Conservation (phyloP, 2,797 vertebrate genomes). For the Argentina silus region DNA sequence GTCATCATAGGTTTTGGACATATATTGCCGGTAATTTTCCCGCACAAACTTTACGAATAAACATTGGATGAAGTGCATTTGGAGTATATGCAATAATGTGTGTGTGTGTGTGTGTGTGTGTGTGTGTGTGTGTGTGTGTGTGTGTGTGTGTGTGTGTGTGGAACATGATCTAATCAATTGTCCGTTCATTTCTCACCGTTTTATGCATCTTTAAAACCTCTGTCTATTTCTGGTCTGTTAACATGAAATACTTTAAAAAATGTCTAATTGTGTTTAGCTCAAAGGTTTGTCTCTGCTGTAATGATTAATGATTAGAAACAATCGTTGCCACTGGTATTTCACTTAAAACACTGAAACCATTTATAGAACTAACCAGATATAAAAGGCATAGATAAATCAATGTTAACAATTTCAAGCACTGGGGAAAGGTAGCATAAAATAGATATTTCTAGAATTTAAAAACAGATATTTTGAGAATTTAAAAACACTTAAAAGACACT, state of each 20-base stretch:
- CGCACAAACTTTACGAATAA: too few species aligned
- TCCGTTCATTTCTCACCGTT: too few species aligned
- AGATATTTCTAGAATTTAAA: background rate
- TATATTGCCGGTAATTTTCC: too few species aligned
- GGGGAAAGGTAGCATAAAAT: background rate
- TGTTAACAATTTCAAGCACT: background rate
- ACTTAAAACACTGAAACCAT: background rate
- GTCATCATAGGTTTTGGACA: too few species aligned
- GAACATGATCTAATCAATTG: background rate
- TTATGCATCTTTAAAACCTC: background rate
- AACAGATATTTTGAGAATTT: background rate
- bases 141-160: constrained; percentile 1
- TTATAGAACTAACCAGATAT: background rate
- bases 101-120: constrained; percentile 22
- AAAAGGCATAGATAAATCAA: background rate
- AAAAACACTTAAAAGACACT: background rate
- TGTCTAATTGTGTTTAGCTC: background rate
- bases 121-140: constrained; percentile 26
- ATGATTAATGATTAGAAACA: background rate
- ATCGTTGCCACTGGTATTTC: background rate
- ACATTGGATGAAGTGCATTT: background rate
- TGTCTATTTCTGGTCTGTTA: background rate
- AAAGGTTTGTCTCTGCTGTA: background rate
- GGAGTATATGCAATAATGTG: background rate
- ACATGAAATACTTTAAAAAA: background rate